phyloP scores from a whole-genome alignment of 1,140 invertebrate genomes.

The Sinonovacula constricta region DNA sequence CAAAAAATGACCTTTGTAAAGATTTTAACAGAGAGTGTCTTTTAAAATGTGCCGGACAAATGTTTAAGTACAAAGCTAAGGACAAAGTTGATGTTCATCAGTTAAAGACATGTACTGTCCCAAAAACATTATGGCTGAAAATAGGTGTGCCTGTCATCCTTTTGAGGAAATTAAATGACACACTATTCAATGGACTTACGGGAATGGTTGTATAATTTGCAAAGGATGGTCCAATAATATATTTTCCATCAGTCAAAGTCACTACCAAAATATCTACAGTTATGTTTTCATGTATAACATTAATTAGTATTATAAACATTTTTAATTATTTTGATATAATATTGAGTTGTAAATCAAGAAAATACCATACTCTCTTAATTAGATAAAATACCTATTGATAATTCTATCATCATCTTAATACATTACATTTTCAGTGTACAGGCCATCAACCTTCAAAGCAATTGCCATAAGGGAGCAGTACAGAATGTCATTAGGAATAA shows the following conservation, averaged over 20 bases:
- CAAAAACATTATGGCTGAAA: background rate
- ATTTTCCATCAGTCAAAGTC: background rate
- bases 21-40: conserved; percentile 1
- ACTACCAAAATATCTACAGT: background rate
- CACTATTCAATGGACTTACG: conserved; percentile 16
- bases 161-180: conserved; percentile 8
- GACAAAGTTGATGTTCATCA: background rate
- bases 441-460: background rate
- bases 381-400: background rate
- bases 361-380: too few relatives aligned
- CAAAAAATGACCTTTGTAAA: background rate
- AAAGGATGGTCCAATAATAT: too few relatives aligned
- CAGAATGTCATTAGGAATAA: too few relatives aligned
- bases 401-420: background rate
- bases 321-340: background rate
- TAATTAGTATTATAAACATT: background rate
- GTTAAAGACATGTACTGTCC: background rate
- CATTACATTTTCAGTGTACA: conserved; percentile 16
- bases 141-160: conserved; percentile 28
- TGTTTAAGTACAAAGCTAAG: background rate
- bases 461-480: conserved; percentile 21
- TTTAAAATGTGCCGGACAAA: too few relatives aligned
- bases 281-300: background rate
- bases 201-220: too few relatives aligned
- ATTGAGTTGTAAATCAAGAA: background rate